Evolutionary conservation across 2,113 vertebrate genomes (phyloP).

Genomic region (Rallus limicola): DNA sequence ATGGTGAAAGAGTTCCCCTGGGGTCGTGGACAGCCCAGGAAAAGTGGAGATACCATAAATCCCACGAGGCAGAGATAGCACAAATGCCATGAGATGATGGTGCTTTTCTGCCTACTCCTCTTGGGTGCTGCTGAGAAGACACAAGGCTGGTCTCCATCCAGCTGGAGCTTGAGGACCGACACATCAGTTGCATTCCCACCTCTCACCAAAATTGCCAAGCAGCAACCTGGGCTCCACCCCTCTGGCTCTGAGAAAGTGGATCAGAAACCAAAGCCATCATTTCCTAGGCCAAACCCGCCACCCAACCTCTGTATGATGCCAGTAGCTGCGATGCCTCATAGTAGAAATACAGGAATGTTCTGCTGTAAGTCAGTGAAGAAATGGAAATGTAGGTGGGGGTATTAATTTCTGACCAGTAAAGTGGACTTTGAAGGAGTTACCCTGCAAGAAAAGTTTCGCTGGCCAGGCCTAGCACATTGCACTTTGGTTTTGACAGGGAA

Average conservation of each 20-base stretch:
- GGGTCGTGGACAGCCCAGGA: neutral
- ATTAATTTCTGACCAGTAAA: neutral
- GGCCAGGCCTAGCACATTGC: neutral
- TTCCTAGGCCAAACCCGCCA: neutral
- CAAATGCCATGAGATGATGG: neutral
- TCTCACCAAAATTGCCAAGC: neutral
- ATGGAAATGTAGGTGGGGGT: neutral
- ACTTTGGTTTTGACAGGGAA: constrained; percentile 42
- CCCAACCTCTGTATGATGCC: neutral
- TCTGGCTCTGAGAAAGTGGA: neutral
- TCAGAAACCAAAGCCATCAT: neutral
- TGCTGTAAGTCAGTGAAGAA: neutral
- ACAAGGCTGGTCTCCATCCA: neutral
- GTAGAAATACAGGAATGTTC: neutral
- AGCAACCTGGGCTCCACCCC: neutral
- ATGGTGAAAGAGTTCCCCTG: neutral
- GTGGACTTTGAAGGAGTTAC: neutral
- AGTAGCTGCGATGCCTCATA: neutral
- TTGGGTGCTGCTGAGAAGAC: neutral
- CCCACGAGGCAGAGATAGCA: neutral
- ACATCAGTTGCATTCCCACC: neutral
- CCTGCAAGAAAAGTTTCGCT: neutral
- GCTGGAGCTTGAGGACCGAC: neutral
- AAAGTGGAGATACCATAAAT: neutral
- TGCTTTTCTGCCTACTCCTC: neutral